Evolutionary conservation across 2,888 invertebrate genomes (phyloP).

Genomic region (Eudasyphora cyanicolor): DNA sequence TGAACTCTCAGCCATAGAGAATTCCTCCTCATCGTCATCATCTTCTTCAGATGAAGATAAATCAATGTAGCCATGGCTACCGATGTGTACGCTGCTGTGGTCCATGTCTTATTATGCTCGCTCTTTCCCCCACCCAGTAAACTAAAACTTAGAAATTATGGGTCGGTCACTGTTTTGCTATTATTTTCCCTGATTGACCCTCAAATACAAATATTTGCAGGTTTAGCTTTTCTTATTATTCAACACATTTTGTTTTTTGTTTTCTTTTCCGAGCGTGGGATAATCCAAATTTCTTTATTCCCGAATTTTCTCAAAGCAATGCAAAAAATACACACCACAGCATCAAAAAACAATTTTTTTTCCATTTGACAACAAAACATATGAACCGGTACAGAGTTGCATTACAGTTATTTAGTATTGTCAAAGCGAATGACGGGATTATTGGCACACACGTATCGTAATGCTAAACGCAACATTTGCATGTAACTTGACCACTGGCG

Average conservation of each 20-base stretch:
- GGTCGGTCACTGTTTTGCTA: no score
- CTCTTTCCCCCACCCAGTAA: background rate
- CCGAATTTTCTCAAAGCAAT: background rate
- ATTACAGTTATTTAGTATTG: background rate
- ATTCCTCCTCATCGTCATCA: constrained; percentile 66
- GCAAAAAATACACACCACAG: constrained; percentile 4
- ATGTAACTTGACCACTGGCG: no score
- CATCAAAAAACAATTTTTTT: constrained; percentile 37
- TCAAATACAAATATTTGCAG: background rate
- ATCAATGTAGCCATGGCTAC: constrained; percentile 55
- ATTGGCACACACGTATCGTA: no score
- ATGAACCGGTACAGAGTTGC: constrained; percentile 56
- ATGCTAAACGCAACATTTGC: no score
- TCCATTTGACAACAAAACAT: constrained; percentile 36
- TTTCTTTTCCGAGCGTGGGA: background rate
- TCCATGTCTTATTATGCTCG: constrained; percentile 50
- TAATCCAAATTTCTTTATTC: background rate
- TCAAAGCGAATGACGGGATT: no score
- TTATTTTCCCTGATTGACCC: constrained; percentile 31
- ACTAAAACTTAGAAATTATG: constrained; percentile 2
- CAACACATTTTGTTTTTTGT: background rate
- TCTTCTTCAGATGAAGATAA: constrained; percentile 57
- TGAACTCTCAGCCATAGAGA: constrained; percentile 66
- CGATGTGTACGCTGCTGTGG: constrained; percentile 35
- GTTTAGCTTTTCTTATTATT: background rate